Evolutionary conservation across 2,888 invertebrate species (phyloP).

Genomic region (Limnephilus marmoratus): DNA sequence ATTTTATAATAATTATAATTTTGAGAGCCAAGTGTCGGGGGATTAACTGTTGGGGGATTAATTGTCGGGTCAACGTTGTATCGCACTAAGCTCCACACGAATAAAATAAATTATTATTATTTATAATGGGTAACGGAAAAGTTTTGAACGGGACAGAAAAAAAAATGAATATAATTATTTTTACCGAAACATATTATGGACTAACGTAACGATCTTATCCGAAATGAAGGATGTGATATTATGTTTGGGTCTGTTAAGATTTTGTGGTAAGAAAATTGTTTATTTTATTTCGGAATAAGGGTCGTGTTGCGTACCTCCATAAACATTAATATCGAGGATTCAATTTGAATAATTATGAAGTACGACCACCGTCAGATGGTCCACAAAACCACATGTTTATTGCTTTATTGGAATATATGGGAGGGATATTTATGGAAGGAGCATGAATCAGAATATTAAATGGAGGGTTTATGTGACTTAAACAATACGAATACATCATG

Average conservation of each 20-base stretch:
- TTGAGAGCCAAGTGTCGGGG: too few species aligned
- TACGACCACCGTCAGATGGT: neutral
- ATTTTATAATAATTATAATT: too few species aligned
- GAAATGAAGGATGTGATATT: neutral
- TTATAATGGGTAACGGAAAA: too few species aligned
- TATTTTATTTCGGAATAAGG: neutral
- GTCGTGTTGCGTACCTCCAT: neutral
- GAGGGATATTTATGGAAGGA: conserved; percentile 23
- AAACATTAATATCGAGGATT: conserved; percentile 9
- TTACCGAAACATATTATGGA: neutral
- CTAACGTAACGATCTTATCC: neutral
- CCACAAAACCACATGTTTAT: conserved; percentile 34
- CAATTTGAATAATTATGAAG: conserved; percentile 23
- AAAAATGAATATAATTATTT: neutral
- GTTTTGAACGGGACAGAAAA: too few species aligned
- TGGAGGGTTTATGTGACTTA: conserved; percentile 30
- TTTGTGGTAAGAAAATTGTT: neutral
- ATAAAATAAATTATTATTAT: too few species aligned
- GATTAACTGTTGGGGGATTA: too few species aligned
- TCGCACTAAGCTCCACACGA: too few species aligned
- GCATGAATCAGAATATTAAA: conserved; percentile 40
- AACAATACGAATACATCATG: conserved; percentile 29
- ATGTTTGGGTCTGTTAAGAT: neutral
- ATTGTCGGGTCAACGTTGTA: too few species aligned
- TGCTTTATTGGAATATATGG: conserved; percentile 35